Evolutionary conservation across 92 coral and sea anemone genomes (phyloP), one percentile per base, ranked within the genome.

Genomic region (Heliopora coerulea): DNA sequence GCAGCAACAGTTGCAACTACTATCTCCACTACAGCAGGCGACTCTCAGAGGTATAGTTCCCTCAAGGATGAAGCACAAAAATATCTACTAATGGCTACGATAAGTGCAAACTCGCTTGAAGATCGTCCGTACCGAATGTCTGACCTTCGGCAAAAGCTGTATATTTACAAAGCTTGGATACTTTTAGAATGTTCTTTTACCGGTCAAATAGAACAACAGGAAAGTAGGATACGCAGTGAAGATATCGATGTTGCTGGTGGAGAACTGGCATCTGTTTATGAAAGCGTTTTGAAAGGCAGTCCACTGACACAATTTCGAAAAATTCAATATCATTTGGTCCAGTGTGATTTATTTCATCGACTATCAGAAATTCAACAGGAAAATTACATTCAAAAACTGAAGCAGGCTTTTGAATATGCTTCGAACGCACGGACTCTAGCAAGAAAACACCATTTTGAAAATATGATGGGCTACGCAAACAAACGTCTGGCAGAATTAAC

Each of bases 1-100:
- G 60, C 72, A 40, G 85, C 76, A 42, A 62, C 61, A 75, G 65
- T 60, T 54, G 79, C 68, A 34, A 64, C 84, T 0, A 59, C 56
- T 37, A 34, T 25, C 4, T 27, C 54, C 32, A 57, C 27, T 33
- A 73, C 42, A 26, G n/a, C 42, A 34, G 67, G 15, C 7, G 52
- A 46, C 15, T 8, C 3, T n/a, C 10, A 46, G 17, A 46, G 3
- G 3, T 15, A 8, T 15, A 2, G 52, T 46, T 8, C 52, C n/a
- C 52, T 46, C 2, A 46, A 46, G 15, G 52, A 46, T 8, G 10
- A 7, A 46, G 52, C 52, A 15, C 52, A 2, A 15, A 8, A 15
- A 46, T 46, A 15, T 15, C 2, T 46, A 7, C 2, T 8, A 2
- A 2, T 46, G 52, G 52, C 52, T 2, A 15, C 2, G n/a, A 46